These are phyloP conservation scores for Amblyraja radiata DNA, from an alignment of 2,797 vertebrate species.

Conservation along the genomic window DNA sequence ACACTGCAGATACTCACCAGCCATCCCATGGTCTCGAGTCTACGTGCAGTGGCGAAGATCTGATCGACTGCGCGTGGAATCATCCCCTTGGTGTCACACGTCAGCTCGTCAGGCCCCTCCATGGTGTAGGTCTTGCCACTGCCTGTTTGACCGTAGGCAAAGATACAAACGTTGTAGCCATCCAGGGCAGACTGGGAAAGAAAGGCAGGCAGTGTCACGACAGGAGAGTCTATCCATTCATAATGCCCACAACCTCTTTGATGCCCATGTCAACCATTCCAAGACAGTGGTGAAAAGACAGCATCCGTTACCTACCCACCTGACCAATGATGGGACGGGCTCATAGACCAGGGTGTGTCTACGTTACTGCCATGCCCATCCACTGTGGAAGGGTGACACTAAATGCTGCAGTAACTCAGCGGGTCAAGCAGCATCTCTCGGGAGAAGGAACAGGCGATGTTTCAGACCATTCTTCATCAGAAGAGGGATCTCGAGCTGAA, in stretches of 20 bases:
- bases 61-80: slow-evolving; percentile 78
- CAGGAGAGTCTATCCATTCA: neutral
- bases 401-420: too few species aligned
- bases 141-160: slow-evolving; percentile 84
- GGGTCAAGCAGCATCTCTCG: too few species aligned
- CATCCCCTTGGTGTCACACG: slow-evolving; percentile 57
- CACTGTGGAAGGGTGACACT: too few species aligned
- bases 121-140: slow-evolving; percentile 88
- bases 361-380: too few species aligned
- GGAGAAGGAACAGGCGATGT: too few species aligned
- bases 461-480: too few species aligned
- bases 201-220: neutral
- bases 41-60: slow-evolving; percentile 63
- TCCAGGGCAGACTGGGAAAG: slow-evolving; percentile 70
- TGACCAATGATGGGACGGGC: too few species aligned
- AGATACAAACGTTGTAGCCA: slow-evolving; percentile 86
- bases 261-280: too few species aligned
- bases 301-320: too few species aligned
- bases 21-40: slow-evolving; percentile 71
- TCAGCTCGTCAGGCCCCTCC: slow-evolving; percentile 64
- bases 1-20: slow-evolving; percentile 48
- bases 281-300: too few species aligned
- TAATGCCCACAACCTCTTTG: neutral
- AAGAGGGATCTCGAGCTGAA: too few species aligned
- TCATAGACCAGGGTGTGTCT: too few species aligned